Base-by-base conservation (phyloP, 2,888 invertebrate species). In the Spicauda simplicius region DNA sequence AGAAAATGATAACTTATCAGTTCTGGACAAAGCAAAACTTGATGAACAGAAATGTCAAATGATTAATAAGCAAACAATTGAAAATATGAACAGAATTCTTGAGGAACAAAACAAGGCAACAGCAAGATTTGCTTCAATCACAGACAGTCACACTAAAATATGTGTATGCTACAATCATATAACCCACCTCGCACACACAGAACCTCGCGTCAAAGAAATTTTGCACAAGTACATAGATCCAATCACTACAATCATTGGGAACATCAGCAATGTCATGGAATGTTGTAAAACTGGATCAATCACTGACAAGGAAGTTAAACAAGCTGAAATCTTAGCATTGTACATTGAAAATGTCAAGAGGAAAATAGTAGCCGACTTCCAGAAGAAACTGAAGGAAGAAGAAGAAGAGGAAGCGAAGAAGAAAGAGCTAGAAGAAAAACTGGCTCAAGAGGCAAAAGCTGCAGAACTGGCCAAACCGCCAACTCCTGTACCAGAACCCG, bases 61-160 rank as follows among this genome's bases (percentile, higher is more conserved):
- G 30, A 78, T 87, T 0, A 88, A 93, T 70, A 84, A 83, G 73
- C 82, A 90, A 69, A 87, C 87, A 19, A 83, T 91, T 69, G 92
- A 93, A 70, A 90, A 93, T 63, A 93, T 93, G 86, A 90, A 93
- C 68, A 88, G 82, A 72, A 88, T 94, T 74, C 81, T 93, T 68
- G 93, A 94, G 74, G 88, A 94, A 76, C 90, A 94, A 76, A 91
- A 90, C 64, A 91, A 85, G 76, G 90, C 90, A 0, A 85, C 86
- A 7, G 84, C 84, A 6, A 79, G 89, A 60, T 88, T 95, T 72
- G 94, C 95, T n/a, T 87, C 92, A 0, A 93, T 96, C 18, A 92
- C 93, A 30, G 90, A 93, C 54, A 94, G 94, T 72, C 95, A 95
- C 72, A 87, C 90, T 0, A 94, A 93, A 74, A 95, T 95, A 73